Percentiles rank a stretch among this genome's conserved stretches.
Conservation (phyloP, 2,113 vertebrate genomes). For the Ammodramus savannarum region DNA sequence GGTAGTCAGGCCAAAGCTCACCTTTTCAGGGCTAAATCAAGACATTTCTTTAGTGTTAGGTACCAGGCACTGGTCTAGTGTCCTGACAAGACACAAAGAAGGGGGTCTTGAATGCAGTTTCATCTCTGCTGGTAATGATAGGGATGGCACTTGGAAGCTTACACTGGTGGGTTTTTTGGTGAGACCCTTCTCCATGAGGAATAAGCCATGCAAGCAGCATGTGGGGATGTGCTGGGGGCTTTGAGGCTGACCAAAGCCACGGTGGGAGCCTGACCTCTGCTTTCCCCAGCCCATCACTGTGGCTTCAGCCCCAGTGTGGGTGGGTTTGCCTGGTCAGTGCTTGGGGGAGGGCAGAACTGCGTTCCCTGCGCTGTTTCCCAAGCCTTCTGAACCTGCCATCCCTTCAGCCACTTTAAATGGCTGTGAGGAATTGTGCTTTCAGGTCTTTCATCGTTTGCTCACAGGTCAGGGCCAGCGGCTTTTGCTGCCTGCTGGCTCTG, state of each 20-base stretch:
- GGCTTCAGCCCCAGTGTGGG: not conserved
- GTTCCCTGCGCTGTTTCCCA: rapidly evolving
- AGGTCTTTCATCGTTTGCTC: not conserved
- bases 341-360: not conserved
- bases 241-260: not conserved
- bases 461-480: not conserved
- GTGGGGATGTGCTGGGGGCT: not conserved
- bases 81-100: not conserved
- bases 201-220: not conserved
- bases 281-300: not conserved
- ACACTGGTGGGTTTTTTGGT: rapidly evolving
- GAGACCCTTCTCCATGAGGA: not conserved
- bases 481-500: conserved; percentile 17
- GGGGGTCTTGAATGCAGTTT: not conserved
- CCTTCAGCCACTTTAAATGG: not conserved
- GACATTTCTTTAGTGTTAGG: not conserved
- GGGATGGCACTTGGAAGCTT: not conserved
- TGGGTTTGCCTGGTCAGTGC: not conserved
- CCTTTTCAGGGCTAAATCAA: not conserved
- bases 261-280: not conserved
- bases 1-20: not conserved
- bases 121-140: not conserved
- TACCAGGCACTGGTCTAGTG: not conserved
- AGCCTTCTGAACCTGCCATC: not conserved
- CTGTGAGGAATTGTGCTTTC: conserved; percentile 32